Evolutionary conservation across 2,888 invertebrate genomes (phyloP).

Genomic region (Mesoligia furuncula): DNA sequence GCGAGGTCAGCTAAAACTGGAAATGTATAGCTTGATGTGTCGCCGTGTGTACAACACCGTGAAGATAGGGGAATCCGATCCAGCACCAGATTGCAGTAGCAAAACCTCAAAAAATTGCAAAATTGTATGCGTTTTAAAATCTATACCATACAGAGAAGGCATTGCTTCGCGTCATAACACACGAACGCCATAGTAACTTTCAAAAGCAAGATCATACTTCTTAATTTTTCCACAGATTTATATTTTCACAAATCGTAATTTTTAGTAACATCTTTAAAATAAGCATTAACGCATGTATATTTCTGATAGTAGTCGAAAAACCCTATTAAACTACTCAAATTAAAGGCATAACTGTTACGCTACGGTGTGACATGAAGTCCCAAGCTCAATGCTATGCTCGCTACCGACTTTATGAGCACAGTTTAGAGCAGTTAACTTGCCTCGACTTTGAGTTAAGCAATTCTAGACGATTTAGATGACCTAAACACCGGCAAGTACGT

Average conservation of each 20-base stretch:
- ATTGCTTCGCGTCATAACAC: neutral
- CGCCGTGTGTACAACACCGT: no score
- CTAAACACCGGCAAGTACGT: conserved; percentile 61
- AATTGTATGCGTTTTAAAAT: neutral
- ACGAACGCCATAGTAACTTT: no score
- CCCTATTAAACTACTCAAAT: no score
- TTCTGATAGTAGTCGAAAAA: neutral
- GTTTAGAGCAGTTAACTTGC: conserved; percentile 69
- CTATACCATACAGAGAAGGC: neutral
- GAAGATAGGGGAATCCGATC: no score
- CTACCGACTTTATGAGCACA: conserved; percentile 72
- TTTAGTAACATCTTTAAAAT: neutral
- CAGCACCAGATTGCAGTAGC: no score
- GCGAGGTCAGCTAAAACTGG: no score
- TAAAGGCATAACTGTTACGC: conserved; percentile 13
- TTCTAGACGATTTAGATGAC: conserved; percentile 69
- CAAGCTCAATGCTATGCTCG: conserved; percentile 58
- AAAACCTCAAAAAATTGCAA: no score
- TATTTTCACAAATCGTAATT: neutral
- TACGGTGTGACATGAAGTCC: conserved; percentile 67
- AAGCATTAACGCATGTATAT: neutral
- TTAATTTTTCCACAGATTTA: neutral
- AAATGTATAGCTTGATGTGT: no score
- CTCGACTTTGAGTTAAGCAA: conserved; percentile 69
- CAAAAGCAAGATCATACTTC: no score